These are phyloP conservation scores for Loxodonta africana DNA, from an alignment of 2,113 vertebrate species.

Conservation along the genomic window DNA sequence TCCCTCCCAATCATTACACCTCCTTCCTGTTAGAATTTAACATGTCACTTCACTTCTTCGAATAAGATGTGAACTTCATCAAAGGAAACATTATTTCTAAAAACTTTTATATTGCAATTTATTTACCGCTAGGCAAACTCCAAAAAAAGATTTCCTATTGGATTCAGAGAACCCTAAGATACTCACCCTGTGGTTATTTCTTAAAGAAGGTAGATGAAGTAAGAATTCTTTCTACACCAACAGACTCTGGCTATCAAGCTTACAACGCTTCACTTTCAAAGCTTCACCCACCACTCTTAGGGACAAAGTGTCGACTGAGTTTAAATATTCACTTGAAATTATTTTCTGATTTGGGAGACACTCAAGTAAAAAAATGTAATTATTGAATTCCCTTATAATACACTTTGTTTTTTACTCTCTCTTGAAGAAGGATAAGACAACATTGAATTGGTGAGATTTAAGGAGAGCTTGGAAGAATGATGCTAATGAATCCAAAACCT, in stretches of 20 bases:
- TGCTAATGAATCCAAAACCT: not conserved
- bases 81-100: not conserved
- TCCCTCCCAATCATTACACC: not conserved
- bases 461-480: not conserved
- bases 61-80: conserved; percentile 1
- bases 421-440: not conserved
- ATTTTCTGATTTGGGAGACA: conserved; percentile 18
- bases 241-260: not conserved
- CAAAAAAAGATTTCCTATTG: not conserved
- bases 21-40: not conserved
- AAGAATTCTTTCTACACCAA: not conserved
- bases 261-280: not conserved
- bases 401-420: conserved; percentile 32
- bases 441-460: not conserved
- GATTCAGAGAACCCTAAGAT: not conserved
- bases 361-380: not conserved
- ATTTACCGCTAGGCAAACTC: not conserved
- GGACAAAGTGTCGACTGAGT: not conserved
- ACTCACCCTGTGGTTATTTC: not conserved
- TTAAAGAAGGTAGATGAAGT: not conserved
- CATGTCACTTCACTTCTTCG: not conserved
- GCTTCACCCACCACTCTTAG: not conserved
- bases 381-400: not conserved
- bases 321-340: not conserved
- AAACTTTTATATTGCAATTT: not conserved